Conservation (phyloP, 2,113 vertebrate species). For the Pycnonotus jocosus region DNA sequence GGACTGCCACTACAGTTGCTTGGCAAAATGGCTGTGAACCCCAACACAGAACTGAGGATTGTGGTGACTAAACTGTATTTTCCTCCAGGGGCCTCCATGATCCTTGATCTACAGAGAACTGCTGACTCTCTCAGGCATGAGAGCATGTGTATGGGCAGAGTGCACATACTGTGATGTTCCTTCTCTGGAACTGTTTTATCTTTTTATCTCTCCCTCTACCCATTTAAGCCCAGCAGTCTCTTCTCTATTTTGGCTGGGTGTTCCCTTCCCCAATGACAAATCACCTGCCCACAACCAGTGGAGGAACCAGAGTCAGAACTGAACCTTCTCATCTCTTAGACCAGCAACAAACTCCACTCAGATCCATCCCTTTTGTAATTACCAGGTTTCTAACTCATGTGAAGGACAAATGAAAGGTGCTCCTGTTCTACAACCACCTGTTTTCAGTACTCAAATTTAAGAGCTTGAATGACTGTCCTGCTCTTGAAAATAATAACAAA, state of each 20-base stretch:
- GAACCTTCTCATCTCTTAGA: constrained; percentile 37
- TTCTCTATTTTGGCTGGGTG: neutral
- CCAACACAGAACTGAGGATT: neutral
- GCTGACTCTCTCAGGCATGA: neutral
- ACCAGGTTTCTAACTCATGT: constrained; percentile 46
- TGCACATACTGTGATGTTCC: constrained; percentile 39
- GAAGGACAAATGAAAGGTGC: constrained; percentile 61
- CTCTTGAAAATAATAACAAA: constrained; percentile 49
- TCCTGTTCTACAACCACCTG: constrained; percentile 28
- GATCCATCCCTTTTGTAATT: constrained; percentile 43
- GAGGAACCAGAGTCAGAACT: constrained; percentile 30
- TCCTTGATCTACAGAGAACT: neutral
- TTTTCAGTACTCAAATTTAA: constrained; percentile 43
- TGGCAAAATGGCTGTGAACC: neutral
- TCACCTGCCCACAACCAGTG: neutral
- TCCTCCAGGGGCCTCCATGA: neutral
- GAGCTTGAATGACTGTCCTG: neutral
- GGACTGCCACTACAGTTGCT: neutral
- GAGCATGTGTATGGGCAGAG: neutral
- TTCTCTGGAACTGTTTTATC: constrained; percentile 51
- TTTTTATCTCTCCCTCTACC: constrained; percentile 19
- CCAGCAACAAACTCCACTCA: constrained; percentile 53
- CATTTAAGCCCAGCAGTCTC: neutral
- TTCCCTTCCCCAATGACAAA: neutral
- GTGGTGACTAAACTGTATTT: neutral